Evolutionary conservation across 2,113 vertebrate species (phyloP).

Genomic region (Gallinago jamesoni): DNA sequence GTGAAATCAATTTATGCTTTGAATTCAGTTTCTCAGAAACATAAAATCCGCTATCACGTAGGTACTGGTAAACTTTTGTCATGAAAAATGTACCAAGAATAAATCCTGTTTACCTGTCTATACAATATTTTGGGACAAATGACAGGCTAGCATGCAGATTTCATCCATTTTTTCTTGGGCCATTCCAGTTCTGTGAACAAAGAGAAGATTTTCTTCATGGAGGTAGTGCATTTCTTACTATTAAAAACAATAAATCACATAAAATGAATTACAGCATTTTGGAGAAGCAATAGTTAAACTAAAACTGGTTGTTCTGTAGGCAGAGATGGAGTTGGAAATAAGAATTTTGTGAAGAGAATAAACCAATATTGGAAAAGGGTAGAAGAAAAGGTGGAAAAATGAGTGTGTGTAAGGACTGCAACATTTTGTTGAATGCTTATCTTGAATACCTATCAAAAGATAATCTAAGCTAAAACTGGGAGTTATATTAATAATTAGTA

Average conservation of each 20-base stretch:
- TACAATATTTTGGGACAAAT: neutral
- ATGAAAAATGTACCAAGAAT: neutral
- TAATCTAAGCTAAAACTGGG: neutral
- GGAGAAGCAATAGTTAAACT: neutral
- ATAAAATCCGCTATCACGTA: neutral
- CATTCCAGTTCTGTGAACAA: neutral
- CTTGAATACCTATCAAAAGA: neutral
- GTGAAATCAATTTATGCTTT: neutral
- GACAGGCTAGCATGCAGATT: neutral
- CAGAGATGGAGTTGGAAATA: neutral
- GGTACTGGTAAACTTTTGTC: neutral
- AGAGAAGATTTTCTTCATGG: neutral
- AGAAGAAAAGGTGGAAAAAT: neutral
- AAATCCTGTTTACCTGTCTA: neutral
- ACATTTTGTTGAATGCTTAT: neutral
- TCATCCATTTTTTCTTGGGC: neutral
- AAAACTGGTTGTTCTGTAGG: neutral
- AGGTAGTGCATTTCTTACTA: neutral
- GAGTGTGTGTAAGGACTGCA: neutral
- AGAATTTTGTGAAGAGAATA: neutral
- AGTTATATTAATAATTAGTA: neutral
- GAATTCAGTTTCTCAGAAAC: neutral
- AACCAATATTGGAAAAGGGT: neutral
- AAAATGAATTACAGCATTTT: neutral
- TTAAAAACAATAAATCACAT: neutral